Conservation (phyloP, 2,888 invertebrate species). For the Molanna angustata region DNA sequence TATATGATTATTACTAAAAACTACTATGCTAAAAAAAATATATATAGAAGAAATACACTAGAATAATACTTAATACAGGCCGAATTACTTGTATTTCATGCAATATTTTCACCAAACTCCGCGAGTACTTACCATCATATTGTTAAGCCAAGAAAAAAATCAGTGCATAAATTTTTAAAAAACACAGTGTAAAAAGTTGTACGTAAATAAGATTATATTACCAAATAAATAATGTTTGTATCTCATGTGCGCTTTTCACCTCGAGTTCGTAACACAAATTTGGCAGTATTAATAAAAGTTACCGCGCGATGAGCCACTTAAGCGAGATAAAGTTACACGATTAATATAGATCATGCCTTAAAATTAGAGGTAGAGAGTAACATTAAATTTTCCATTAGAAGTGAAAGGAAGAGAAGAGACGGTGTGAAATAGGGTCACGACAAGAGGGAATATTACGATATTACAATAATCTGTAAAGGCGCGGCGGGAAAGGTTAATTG, state of each 20-base stretch:
- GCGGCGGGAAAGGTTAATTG: conserved; percentile 6
- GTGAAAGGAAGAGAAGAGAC: not conserved
- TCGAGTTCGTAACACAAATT: not conserved
- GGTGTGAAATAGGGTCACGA: not conserved
- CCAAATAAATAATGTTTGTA: not conserved
- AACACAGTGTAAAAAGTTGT: too few species aligned
- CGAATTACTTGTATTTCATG: too few species aligned
- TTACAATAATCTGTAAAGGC: conserved; percentile 7
- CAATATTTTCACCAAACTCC: too few species aligned
- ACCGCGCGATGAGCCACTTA: not conserved
- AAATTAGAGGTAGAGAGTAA: not conserved
- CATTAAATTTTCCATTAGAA: conserved; percentile 9
- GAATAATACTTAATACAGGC: too few species aligned
- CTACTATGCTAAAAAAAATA: too few species aligned
- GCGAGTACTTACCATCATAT: too few species aligned
- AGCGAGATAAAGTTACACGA: conserved; percentile 1
- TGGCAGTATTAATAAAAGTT: not conserved
- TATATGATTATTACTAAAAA: too few species aligned
- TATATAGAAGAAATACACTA: too few species aligned
- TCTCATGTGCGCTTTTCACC: not conserved
- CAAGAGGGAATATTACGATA: not conserved
- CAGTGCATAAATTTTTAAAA: too few species aligned
- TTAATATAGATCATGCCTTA: conserved; percentile 1
- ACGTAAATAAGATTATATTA: not conserved
- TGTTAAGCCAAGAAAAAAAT: too few species aligned